Base-by-base conservation (phyloP, 2,888 invertebrate species). In the Synanthedon myopaeformis region DNA sequence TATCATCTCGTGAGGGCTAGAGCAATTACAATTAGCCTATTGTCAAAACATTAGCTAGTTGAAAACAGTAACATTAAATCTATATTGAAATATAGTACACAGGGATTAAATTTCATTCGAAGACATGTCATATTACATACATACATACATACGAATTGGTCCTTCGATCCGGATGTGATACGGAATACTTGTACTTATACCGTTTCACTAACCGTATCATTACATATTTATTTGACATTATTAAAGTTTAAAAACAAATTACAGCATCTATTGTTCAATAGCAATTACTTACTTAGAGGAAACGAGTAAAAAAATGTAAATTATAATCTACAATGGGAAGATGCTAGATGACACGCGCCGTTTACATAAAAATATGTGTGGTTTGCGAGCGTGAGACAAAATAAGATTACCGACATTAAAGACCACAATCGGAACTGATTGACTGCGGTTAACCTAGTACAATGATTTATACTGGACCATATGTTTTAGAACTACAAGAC, bases 391-490 rank as follows among this genome's bases (percentile, higher is more conserved):
- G 60, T 65, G 62, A 64, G 64, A 67, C 62, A 65, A 67, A 58
- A 60, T 54, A 57, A 59, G 61, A 67, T 67, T 68, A 67, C 61
- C 17, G 56, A 55, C 53, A 56, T 58, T 55, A 52, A 54, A 55
- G 5, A 60, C 58, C 63, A 76, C 71, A 76, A 74, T 74, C 60
- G 63, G 57, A 60, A 59, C 63, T 58, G 65, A 35, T 60, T 63
- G 62, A 49, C 23, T 45, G 35, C 35, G 45, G 45, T 45, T 45
- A 45, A 61, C 58, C 57, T 57, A 57, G 64, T 69, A 65, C n/a
- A n/a, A n/a, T n/a, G n/a, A n/a, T n/a, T n/a, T n/a, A n/a, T n/a
- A n/a, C n/a, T n/a, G n/a, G n/a, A n/a, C n/a, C n/a, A 28, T 8
- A 8, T 28, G 8, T 28, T 28, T 28, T 5, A 23, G 28, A n/a